A percentile compares a stretch with the other conserved stretches of the same genome.
Conservation (phyloP, 2,888 invertebrate species). For the Rhaphigaster nebulosa region DNA sequence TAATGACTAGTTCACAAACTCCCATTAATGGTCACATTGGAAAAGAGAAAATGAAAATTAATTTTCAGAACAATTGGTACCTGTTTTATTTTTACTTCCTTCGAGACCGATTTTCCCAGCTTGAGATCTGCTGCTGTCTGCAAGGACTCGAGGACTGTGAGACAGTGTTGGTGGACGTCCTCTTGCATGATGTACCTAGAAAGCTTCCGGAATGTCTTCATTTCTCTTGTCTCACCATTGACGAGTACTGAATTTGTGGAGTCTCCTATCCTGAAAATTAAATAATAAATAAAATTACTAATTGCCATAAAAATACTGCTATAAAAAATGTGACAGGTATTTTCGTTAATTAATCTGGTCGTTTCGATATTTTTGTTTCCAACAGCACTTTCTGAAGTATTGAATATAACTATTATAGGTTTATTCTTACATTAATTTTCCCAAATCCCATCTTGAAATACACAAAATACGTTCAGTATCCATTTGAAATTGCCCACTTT, state of each 20-base stretch:
- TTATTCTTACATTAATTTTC: no score
- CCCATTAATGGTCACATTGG: no score
- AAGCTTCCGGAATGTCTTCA: constrained; percentile 85
- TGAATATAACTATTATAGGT: no score
- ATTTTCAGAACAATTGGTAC: constrained; percentile 70
- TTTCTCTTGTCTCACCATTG: constrained; percentile 83
- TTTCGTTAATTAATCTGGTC: no score
- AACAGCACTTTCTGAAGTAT: no score
- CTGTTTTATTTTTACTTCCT: constrained; percentile 77
- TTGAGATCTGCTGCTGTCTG: constrained; percentile 90
- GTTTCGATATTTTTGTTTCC: no score
- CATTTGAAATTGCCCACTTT: no score
- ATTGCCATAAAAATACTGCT: no score
- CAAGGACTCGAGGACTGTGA: constrained; percentile 92
- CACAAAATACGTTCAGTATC: no score
- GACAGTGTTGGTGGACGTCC: constrained; percentile 86
- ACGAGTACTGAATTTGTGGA: constrained; percentile 82
- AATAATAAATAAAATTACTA: not conserved
- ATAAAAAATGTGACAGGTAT: no score
- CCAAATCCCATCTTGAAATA: no score
- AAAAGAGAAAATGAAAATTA: not conserved
- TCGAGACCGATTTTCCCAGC: constrained; percentile 77
- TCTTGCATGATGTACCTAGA: constrained; percentile 98
- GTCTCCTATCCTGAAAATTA: constrained; percentile 73
- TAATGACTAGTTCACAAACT: not conserved